These are phyloP conservation scores for Gasterosteus nipponicus DNA, from an alignment of 2,113 vertebrate species.

Conservation along the genomic window DNA sequence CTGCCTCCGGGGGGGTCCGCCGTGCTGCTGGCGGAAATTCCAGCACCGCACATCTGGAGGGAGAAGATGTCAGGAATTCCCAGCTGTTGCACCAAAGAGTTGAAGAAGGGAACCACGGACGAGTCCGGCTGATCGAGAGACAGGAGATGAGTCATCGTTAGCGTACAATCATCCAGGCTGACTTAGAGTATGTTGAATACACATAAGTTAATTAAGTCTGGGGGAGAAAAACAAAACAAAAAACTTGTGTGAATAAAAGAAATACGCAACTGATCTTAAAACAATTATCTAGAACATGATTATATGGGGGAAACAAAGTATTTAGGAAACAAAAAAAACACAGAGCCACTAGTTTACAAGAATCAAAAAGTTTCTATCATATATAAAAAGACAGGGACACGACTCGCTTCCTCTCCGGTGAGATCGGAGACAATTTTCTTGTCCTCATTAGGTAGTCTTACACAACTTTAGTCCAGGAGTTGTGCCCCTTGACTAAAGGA, in stretches of 20 bases:
- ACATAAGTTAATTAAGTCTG: neutral
- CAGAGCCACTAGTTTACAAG: neutral
- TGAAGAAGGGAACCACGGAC: slow-evolving; percentile 94
- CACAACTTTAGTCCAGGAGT: neutral
- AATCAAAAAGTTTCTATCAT: too few relatives aligned
- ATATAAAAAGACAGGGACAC: neutral
- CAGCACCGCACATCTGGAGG: slow-evolving; percentile 96
- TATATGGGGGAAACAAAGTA: too few relatives aligned
- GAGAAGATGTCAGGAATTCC: slow-evolving; percentile 92
- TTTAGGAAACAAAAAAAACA: neutral
- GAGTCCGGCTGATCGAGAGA: slow-evolving; percentile 88
- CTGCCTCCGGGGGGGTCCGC: slow-evolving; percentile 87
- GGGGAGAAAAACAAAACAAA: neutral
- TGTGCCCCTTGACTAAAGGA: slow-evolving; percentile 19
- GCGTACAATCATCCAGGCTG: neutral
- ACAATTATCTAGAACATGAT: neutral
- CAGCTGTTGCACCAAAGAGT: slow-evolving; percentile 90
- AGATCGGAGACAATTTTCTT: neutral
- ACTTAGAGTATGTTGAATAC: neutral
- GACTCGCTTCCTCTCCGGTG: neutral
- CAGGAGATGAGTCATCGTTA: neutral
- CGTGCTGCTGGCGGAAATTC: slow-evolving; percentile 81
- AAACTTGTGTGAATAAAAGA: neutral
- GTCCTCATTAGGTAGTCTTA: neutral
- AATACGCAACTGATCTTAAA: neutral